Conservation (phyloP, 2,888 invertebrate genomes). For the Eurytoma californica region DNA sequence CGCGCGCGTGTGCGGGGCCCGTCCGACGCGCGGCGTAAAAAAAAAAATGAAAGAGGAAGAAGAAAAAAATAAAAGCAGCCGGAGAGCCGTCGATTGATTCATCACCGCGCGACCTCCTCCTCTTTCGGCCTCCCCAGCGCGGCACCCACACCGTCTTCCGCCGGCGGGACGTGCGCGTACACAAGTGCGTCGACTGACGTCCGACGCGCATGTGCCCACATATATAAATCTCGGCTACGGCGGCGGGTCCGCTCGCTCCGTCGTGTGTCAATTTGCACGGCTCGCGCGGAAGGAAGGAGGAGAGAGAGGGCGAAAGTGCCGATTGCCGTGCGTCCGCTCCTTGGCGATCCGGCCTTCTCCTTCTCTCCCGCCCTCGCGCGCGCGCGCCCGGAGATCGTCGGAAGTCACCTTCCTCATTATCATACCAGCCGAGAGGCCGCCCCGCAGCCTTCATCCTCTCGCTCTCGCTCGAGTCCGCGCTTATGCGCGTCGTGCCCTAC, state of each 20-base stretch:
- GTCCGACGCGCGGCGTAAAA: constrained; percentile 18
- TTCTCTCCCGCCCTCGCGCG: constrained; percentile 60
- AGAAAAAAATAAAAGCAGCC: not conserved
- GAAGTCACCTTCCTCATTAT: constrained; percentile 76
- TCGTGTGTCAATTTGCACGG: constrained; percentile 47
- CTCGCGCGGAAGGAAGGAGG: constrained; percentile 47
- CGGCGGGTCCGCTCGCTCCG: constrained; percentile 31
- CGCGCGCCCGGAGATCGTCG: constrained; percentile 70
- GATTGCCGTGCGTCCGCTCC: constrained; percentile 73
- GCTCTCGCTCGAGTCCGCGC: constrained; percentile 14
- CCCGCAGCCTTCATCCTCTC: constrained; percentile 56
- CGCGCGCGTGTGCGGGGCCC: not conserved
- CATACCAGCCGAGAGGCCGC: constrained; percentile 61
- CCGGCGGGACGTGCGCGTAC: constrained; percentile 48
- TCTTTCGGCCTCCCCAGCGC: constrained; percentile 21
- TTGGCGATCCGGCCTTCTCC: constrained; percentile 63
- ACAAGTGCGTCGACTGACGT: constrained; percentile 59
- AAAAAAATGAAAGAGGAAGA: too few relatives aligned
- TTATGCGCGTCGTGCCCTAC: constrained; percentile 46
- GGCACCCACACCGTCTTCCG: constrained; percentile 49
- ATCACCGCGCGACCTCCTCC: constrained; percentile 29
- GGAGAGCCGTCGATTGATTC: constrained; percentile 47
- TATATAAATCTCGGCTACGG: constrained; percentile 41
- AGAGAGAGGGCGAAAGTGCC: constrained; percentile 68
- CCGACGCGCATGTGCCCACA: constrained; percentile 47